Percentiles rank a stretch among this genome's conserved stretches.
These are phyloP conservation scores for Diachrysia chrysitis DNA, from an alignment of 2,888 invertebrate species.

Conservation along the genomic window DNA sequence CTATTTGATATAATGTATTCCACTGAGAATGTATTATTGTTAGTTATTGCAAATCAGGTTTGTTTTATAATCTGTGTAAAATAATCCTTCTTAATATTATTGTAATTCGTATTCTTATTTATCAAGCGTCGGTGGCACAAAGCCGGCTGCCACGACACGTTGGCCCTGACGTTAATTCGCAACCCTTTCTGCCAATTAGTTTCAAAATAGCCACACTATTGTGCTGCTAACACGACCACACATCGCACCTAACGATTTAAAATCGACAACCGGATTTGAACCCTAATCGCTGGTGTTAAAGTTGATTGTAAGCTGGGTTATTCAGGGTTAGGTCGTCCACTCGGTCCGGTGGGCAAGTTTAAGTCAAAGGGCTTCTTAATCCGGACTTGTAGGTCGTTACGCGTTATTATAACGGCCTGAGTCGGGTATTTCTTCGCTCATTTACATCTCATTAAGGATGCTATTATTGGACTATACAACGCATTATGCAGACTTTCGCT, in stretches of 20 bases:
- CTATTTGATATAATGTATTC: slow-evolving; percentile 35
- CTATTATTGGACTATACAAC: slow-evolving; percentile 84
- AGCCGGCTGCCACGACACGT: slow-evolving; percentile 76
- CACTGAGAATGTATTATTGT: background rate
- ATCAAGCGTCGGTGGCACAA: slow-evolving; percentile 76
- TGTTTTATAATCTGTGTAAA: slow-evolving; percentile 42
- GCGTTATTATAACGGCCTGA: slow-evolving; percentile 88
- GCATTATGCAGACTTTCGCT: slow-evolving; percentile 69
- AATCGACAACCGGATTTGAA: slow-evolving; percentile 54
- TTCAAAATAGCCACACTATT: slow-evolving; percentile 88
- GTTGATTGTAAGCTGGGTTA: slow-evolving; percentile 58
- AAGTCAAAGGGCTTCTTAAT: slow-evolving; percentile 90
- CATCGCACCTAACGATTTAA: slow-evolving; percentile 77
- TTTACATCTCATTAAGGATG: slow-evolving; percentile 89
- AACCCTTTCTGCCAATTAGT: slow-evolving; percentile 90
- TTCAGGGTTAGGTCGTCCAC: slow-evolving; percentile 70
- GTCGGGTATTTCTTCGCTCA: slow-evolving; percentile 87
- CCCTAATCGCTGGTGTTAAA: slow-evolving; percentile 62
- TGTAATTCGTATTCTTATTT: slow-evolving; percentile 71
- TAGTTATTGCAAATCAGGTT: slow-evolving; percentile 12
- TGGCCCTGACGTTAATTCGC: slow-evolving; percentile 88
- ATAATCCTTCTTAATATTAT: slow-evolving; percentile 59
- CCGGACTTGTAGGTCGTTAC: slow-evolving; percentile 89
- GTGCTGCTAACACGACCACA: slow-evolving; percentile 81
- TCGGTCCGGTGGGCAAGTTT: slow-evolving; percentile 81